These are phyloP conservation scores for Hystrix brachyura DNA, from an alignment of 2,113 vertebrate species.

Conservation along the genomic window DNA sequence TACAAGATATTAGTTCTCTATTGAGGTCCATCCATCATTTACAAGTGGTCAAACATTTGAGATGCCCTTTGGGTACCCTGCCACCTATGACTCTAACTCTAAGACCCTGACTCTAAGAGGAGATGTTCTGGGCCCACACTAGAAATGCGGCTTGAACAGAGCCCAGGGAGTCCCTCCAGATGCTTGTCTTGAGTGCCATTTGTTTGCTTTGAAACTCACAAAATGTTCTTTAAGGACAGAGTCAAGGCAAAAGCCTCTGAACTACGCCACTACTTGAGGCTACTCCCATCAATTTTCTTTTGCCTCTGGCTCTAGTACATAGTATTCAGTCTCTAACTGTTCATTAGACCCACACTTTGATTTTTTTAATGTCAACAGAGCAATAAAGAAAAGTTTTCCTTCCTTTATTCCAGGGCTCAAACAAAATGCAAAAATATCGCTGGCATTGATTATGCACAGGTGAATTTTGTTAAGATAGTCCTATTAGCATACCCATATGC, in stretches of 20 bases:
- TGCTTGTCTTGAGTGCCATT: background rate
- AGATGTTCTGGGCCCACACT: background rate
- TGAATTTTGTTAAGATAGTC: slow-evolving; percentile 73
- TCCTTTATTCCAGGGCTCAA: slow-evolving; percentile 62
- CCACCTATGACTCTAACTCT: background rate
- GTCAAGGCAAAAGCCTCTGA: slow-evolving; percentile 37
- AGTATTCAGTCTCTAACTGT: slow-evolving; percentile 63
- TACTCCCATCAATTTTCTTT: slow-evolving; percentile 74
- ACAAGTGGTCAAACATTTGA: slow-evolving; percentile 36
- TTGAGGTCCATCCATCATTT: slow-evolving; percentile 62
- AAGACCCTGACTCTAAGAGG: background rate
- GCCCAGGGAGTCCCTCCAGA: background rate
- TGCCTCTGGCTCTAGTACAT: slow-evolving; percentile 49
- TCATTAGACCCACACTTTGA: slow-evolving; percentile 70
- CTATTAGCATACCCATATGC: slow-evolving; percentile 75
- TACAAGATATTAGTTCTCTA: slow-evolving; percentile 55
- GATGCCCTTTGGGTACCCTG: slow-evolving; percentile 22
- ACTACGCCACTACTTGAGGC: slow-evolving; percentile 5
- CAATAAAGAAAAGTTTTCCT: slow-evolving; percentile 75
- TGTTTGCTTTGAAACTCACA: slow-evolving; percentile 59
- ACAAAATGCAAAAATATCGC: slow-evolving; percentile 71
- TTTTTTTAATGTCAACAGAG: slow-evolving; percentile 75
- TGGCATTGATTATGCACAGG: slow-evolving; percentile 82
- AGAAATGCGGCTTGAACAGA: background rate
- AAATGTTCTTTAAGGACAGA: slow-evolving; percentile 63